Base-by-base conservation (phyloP, 2,113 vertebrate genomes). In the Salvelinus alpinus region DNA sequence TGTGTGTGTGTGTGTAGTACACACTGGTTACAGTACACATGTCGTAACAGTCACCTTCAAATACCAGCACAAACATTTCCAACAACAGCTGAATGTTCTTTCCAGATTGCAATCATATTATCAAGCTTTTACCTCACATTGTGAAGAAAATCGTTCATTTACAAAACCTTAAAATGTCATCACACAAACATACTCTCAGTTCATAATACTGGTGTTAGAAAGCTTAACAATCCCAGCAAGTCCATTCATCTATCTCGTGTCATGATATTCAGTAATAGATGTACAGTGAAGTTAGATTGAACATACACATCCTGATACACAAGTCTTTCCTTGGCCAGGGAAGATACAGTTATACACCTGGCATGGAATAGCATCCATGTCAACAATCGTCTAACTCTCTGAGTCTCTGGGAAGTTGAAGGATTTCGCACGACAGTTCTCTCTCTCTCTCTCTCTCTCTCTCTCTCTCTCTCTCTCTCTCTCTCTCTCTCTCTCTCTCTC, bases 321-420 rank as follows among this genome's bases (percentile, higher is more conserved):
- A 86, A 87, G 80, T 87, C 82, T 78, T 86, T 86, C 78, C 66
- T 78, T 7, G 78, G 86, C 14, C n/a, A 74, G 86, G 84, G 85
- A 83, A 83, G 48, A 75, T n/a, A 69, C 79, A 88, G 88, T 91
- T 14, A 54, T 54, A 86, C 88, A 82, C 73, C 64, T 68, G 82
- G 85, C 3, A 89, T 86, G 78, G 90, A 87, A 84, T 87, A 78
- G 85, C 86, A 89, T 86, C 84, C 80, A 71, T 5, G 59, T 1
- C 80, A 84, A 87, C 87, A 89, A 89, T 88, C 79, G 73, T 89
- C 83, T 89, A 84, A 86, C 82, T 78, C 85, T 88, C 87, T 76
- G 81, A 85, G 80, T 87, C 87, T 91, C 88, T 90, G 78, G 89
- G 72, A 87, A 90, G 80, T 89, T 85, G 88, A 87, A 87, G 86